phyloP scores from a whole-genome alignment of 2,888 invertebrate species.

The Seira musarum region DNA sequence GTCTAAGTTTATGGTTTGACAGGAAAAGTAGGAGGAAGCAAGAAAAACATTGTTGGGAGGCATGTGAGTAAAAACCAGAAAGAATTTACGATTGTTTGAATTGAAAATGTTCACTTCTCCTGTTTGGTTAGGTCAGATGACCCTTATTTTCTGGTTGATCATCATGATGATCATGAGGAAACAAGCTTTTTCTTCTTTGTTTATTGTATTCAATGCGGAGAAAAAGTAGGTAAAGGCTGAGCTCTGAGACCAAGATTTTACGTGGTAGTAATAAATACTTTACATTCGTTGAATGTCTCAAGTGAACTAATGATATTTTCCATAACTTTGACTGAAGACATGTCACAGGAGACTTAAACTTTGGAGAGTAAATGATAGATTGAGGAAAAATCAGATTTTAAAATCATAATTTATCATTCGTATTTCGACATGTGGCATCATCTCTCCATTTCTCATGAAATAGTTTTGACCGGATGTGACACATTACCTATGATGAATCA shows the following conservation, averaged over 20 bases:
- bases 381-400: background rate
- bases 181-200: slow-evolving; percentile 12
- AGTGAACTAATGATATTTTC: background rate
- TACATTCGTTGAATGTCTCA: background rate
- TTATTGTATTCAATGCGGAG: background rate
- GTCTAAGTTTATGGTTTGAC: background rate
- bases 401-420: background rate
- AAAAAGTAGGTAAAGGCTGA: slow-evolving; percentile 15
- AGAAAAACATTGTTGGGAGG: background rate
- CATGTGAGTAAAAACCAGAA: background rate
- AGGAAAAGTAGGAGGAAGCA: background rate
- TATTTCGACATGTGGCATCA: background rate
- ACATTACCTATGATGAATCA: background rate
- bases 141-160: background rate
- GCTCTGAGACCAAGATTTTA: background rate
- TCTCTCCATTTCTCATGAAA: background rate
- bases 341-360: background rate
- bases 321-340: background rate
- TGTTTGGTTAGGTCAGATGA: slow-evolving; percentile 3
- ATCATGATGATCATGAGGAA: background rate
- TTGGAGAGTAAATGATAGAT: too few relatives aligned
- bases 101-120: background rate
- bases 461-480: slow-evolving; percentile 7
- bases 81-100: background rate
- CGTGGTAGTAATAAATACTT: background rate